Conservation (phyloP, 2,888 invertebrate species). For the Eucera pruinosa region DNA sequence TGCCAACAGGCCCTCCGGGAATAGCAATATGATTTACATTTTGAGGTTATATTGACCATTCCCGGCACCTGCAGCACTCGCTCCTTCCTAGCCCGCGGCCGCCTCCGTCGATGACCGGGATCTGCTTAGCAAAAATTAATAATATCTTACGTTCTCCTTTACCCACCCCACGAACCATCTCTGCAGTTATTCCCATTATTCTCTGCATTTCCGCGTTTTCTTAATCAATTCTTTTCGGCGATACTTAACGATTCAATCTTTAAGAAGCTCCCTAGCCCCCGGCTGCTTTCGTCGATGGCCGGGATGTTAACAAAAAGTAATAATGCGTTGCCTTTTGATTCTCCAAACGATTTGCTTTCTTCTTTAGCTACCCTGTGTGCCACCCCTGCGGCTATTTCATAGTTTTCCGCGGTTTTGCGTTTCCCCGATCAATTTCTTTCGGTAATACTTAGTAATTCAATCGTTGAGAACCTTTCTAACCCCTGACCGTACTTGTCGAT, state of each 20-base stretch:
- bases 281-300: too few relatives aligned
- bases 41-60: slow-evolving; percentile 84
- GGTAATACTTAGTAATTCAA: not conserved
- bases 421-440: too few relatives aligned
- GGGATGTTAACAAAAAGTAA: too few relatives aligned
- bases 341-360: slow-evolving; percentile 25
- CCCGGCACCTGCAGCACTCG: slow-evolving; percentile 82
- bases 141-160: slow-evolving; percentile 40
- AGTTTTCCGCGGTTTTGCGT: not conserved
- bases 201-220: too few relatives aligned
- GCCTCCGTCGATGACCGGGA: slow-evolving; percentile 77
- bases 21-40: slow-evolving; percentile 84
- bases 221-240: too few relatives aligned
- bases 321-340: slow-evolving; percentile 41
- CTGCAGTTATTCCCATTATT: too few relatives aligned
- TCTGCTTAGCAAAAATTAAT: slow-evolving; percentile 78
- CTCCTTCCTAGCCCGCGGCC: slow-evolving; percentile 70
- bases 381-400: too few relatives aligned
- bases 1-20: slow-evolving; percentile 64
- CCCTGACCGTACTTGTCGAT: slow-evolving; percentile 74
- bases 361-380: too few relatives aligned
- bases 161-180: not conserved
- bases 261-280: too few relatives aligned
- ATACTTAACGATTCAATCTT: too few relatives aligned
- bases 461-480: slow-evolving; percentile 66